Evolutionary conservation across 2,113 vertebrate genomes (phyloP), one percentile per base, ranked within the genome.

Genomic region (Siphamia tubifer): DNA sequence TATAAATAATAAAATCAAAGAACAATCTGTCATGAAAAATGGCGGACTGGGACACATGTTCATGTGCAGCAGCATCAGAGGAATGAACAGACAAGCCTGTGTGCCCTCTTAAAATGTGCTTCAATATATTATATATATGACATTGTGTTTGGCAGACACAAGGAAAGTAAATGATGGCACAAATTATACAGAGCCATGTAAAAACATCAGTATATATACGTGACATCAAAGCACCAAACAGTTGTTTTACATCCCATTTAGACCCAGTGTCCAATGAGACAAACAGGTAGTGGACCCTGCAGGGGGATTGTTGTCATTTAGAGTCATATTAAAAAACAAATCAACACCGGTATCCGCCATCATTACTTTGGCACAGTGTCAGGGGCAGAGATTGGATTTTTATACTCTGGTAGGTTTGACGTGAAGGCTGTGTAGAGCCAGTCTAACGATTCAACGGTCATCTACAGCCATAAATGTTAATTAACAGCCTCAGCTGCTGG

Each of bases 381-480:
- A 63, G 74, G 16, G 51, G 48, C 16, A 13, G 15, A 76, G 69
- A 90, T 78, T 85, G 72, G 57, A 79, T 76, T 86, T 87, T 81
- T 81, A 88, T 73, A 65, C 71, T 57, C 73, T 42, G 32, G 49
- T 71, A 64, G 77, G 51, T 79, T 49, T 58, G 66, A 77, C 66
- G 32, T 73, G 69, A 68, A 57, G 65, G 52, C 74, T 77, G 23
- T 12, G 56, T n/a, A 64, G 82, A 81, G 63, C 40, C 68, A 58
- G 73, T 75, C 73, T 77, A 83, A 69, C 48, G 61, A 85, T 79
- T 79, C 71, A 40, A 60, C 16, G 74, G 72, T 84, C 88, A 85
- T 88, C 76, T 57, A 23, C 25, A 40, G 62, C 81, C 77, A 83
- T 90, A 82, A 89, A 87, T 68, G 75, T 70, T 87, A 87, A 90